A percentile compares a stretch with the other conserved stretches of the same genome.
These are phyloP conservation scores for Porites cylindrica DNA, from an alignment of 92 coral and sea anemone genomes.

Conservation along the genomic window DNA sequence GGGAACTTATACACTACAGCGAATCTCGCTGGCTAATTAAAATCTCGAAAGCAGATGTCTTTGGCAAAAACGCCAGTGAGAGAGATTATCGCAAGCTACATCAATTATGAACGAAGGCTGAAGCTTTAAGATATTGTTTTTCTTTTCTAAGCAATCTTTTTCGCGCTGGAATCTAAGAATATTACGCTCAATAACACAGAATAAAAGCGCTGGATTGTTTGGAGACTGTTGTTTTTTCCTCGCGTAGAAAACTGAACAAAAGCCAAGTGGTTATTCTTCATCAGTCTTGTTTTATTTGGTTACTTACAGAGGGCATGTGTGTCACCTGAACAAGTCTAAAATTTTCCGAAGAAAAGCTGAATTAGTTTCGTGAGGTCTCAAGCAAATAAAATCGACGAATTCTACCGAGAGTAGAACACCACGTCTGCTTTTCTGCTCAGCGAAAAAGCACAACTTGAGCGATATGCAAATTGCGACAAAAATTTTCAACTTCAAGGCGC, in stretches of 20 bases:
- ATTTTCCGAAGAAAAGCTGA: not conserved
- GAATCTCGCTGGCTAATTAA: slow-evolving; percentile 54
- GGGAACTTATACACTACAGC: slow-evolving; percentile 30
- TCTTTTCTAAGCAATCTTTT: slow-evolving; percentile 22
- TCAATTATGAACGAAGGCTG: slow-evolving; percentile 39
- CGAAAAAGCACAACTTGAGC: slow-evolving; percentile 48
- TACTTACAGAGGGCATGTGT: slow-evolving; percentile 35
- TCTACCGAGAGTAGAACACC: not conserved
- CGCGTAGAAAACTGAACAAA: not conserved
- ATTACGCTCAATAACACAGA: not conserved
- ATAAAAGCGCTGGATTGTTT: slow-evolving; percentile 11
- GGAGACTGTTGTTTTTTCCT: not conserved
- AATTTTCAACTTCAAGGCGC: slow-evolving; percentile 45
- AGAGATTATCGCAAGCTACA: slow-evolving; percentile 43
- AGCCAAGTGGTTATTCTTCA: slow-evolving; percentile 17
- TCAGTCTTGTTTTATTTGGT: slow-evolving; percentile 1
- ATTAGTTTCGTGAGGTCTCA: not conserved
- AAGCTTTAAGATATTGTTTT: slow-evolving; percentile 38
- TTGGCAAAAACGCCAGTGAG: slow-evolving; percentile 40
- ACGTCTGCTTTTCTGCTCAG: not conserved
- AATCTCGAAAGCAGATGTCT: slow-evolving; percentile 47
- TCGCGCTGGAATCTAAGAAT: slow-evolving; percentile 22
- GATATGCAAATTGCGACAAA: slow-evolving; percentile 55
- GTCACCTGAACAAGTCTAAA: slow-evolving; percentile 1
- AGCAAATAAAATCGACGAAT: not conserved